Conservation (phyloP, 2,888 invertebrate genomes). For the Andrena bucephala region DNA sequence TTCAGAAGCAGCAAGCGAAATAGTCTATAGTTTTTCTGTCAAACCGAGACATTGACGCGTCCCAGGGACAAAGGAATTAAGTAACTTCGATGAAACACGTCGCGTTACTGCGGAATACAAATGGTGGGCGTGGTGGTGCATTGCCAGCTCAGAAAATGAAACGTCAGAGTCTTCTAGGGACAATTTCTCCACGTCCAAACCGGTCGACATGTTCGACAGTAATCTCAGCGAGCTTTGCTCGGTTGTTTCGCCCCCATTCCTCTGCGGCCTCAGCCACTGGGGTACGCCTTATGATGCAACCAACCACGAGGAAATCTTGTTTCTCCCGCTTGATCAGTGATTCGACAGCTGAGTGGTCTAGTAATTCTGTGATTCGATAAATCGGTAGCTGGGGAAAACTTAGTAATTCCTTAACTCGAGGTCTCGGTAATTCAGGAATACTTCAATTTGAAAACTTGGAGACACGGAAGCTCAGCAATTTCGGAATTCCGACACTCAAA, state of each 20-base stretch:
- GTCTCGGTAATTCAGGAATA: neutral
- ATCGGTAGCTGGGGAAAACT: neutral
- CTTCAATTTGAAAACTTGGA: neutral
- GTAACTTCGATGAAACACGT: constrained; percentile 30
- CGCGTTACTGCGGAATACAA: constrained; percentile 53
- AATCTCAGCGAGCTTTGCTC: constrained; percentile 66
- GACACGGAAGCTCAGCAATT: neutral
- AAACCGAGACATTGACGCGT: neutral
- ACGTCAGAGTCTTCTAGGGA: constrained; percentile 66
- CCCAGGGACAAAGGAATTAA: constrained; percentile 28
- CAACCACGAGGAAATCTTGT: constrained; percentile 64
- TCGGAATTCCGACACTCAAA: neutral
- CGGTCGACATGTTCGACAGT: constrained; percentile 72
- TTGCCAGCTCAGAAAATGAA: constrained; percentile 68
- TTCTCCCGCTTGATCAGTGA: constrained; percentile 41
- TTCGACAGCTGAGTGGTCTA: too few relatives aligned
- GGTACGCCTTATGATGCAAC: constrained; percentile 53
- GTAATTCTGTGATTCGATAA: neutral
- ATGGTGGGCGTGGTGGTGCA: constrained; percentile 33
- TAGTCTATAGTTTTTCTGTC: constrained; percentile 1
- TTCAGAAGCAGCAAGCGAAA: neutral
- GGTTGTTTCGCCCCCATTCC: constrained; percentile 29
- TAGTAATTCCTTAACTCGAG: neutral
- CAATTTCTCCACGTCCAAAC: constrained; percentile 70
- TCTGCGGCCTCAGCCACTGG: constrained; percentile 5